These are phyloP conservation scores for Orestias chungarensis DNA, from an alignment of 2,797 vertebrate genomes.

Conservation along the genomic window DNA sequence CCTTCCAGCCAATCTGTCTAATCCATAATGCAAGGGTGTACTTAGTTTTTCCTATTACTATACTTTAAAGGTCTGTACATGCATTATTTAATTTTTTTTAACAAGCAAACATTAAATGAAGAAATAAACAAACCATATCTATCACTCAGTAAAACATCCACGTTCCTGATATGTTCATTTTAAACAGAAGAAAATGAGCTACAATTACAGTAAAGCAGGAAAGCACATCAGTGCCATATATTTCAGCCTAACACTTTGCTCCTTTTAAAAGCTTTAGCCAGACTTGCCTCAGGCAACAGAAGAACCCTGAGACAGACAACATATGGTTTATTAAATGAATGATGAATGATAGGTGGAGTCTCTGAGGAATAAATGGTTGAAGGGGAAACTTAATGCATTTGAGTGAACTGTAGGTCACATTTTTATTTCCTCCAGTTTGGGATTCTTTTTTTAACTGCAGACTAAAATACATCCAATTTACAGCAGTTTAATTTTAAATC, in stretches of 20 bases:
- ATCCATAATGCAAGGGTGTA: neutral
- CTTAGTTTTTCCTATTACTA: neutral
- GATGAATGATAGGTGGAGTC: slow-evolving; percentile 34
- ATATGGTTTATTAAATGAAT: slow-evolving; percentile 43
- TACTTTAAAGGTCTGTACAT: neutral
- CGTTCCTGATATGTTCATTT: neutral
- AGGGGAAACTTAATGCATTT: slow-evolving; percentile 21
- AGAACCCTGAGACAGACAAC: slow-evolving; percentile 26
- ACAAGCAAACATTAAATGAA: neutral
- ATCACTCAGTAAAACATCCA: neutral
- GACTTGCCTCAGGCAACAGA: slow-evolving; percentile 32
- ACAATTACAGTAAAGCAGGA: neutral
- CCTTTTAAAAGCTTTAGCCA: slow-evolving; percentile 36
- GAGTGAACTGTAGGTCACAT: neutral
- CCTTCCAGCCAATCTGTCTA: neutral
- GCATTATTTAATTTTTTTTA: neutral
- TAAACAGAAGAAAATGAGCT: neutral
- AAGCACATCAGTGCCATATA: neutral
- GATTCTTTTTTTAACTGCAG: slow-evolving; percentile 9
- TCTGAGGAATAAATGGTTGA: slow-evolving; percentile 24
- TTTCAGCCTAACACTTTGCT: slow-evolving; percentile 10
- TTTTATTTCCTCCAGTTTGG: neutral
- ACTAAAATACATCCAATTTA: slow-evolving; percentile 8
- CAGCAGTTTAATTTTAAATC: neutral
- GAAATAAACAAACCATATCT: neutral